Evolutionary conservation across 1,140 invertebrate species (phyloP), one percentile per base, ranked within the genome.

Genomic region (Camponotus floridanus): DNA sequence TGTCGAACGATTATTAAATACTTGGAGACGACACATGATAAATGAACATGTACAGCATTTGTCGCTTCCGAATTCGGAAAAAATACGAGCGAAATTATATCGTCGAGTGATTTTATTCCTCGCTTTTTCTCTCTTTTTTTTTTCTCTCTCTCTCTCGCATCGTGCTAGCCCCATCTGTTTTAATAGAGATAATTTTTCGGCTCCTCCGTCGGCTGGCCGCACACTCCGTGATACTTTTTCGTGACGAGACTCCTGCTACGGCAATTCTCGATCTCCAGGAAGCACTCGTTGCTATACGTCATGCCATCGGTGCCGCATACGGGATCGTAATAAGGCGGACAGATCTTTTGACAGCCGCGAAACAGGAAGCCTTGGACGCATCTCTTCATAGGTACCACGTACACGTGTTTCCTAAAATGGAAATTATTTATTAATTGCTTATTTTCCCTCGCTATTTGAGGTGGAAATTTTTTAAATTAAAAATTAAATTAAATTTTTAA

Each of bases 281-380:
- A 98, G 93, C 98, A 99, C 88, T 97, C 97, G 94, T 99, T 99
- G 89, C 97, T 97, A 96, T 99, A 99, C 0, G 98, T 98, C 95
- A 97, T 98, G 59, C 96, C 96, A 92, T 99, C 98, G 1, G 97
- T 97, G 26, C 98, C 98, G 94, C 98, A 99, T 13, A 99, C 97
- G 0, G 98, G 98, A 91, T 98, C 97, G 92, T 98, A 98, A 80
- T 98, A 97, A 0, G 96, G 96, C 2, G 98, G 97, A 93, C 98
- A 99, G 85, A 98, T 97, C 90, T 97, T 96, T 31, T 98, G 97
- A 91, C 98, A 99, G 21, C 98, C 98, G 62, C 97, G 96, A 94
- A 98, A 98, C 87, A 97, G 96, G 95, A 98, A 98, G 36, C 97
- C 97, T 68, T 97, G 96, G 13, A 98, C 94, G 94, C 98, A 98